Percentiles rank a stretch among this genome's conserved stretches.
Conservation (phyloP, 2,113 vertebrate species). For the Tychaedon coryphoeus region DNA sequence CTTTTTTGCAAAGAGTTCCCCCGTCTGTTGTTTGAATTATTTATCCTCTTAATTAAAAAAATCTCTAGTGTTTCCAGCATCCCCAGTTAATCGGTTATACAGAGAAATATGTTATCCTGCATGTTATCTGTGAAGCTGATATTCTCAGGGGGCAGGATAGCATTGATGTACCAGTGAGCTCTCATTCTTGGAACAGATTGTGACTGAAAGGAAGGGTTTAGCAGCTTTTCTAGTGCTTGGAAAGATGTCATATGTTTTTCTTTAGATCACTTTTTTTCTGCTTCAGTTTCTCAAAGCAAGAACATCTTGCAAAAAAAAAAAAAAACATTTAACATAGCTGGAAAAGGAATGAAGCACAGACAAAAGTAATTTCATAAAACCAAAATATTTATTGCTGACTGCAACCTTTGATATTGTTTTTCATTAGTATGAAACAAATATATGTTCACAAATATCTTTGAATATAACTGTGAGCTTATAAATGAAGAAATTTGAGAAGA, state of each 20-base stretch:
- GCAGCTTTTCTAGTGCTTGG: conserved; percentile 10
- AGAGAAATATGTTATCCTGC: background rate
- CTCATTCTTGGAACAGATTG: conserved; percentile 43
- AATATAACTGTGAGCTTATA: background rate
- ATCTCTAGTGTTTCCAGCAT: background rate
- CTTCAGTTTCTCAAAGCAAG: background rate
- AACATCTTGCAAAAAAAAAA: background rate
- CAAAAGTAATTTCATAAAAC: background rate
- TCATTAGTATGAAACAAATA: background rate
- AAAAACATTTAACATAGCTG: background rate
- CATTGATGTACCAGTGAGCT: background rate
- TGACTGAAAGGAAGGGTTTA: conserved; percentile 42
- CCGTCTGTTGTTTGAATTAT: background rate
- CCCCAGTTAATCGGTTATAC: background rate
- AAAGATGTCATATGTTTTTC: conserved; percentile 42
- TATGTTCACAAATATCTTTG: background rate
- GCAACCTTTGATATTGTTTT: background rate
- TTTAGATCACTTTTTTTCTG: background rate
- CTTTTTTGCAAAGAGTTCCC: background rate
- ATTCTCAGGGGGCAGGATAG: conserved; percentile 33
- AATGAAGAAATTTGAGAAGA: background rate
- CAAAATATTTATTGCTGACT: background rate
- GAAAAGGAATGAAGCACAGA: background rate
- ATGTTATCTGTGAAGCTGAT: conserved; percentile 37
- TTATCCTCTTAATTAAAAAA: background rate